Evolutionary conservation across 2,888 invertebrate species (phyloP).

Genomic region (Emmelina monodactyla): DNA sequence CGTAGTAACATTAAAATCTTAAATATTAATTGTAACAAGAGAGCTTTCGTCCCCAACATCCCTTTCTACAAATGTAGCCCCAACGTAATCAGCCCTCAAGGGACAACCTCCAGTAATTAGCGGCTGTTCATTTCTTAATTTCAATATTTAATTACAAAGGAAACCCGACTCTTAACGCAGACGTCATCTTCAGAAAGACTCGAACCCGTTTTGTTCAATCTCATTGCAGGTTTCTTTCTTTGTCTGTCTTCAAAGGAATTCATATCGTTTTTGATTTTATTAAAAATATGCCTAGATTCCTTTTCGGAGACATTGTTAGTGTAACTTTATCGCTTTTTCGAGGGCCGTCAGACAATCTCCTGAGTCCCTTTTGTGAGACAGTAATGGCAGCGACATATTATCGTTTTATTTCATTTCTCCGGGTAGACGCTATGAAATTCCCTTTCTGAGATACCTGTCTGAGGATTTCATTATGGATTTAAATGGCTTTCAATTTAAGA

Average conservation of each 20-base stretch:
- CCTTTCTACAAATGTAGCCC: conserved; percentile 54
- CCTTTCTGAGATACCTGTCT: conserved; percentile 37
- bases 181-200: conserved; percentile 63
- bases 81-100: conserved; percentile 60
- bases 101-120: conserved; percentile 67
- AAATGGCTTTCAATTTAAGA: too few relatives aligned
- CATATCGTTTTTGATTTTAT: conserved; percentile 10
- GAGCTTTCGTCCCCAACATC: conserved; percentile 34
- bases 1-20: conserved; percentile 43
- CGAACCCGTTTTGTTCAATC: conserved; percentile 48
- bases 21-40: conserved; percentile 58
- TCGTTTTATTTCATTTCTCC: conserved; percentile 51
- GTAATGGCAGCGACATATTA: conserved; percentile 47
- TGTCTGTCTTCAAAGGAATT: conserved; percentile 42
- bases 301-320: conserved; percentile 24
- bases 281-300: conserved; percentile 2
- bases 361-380: conserved; percentile 42
- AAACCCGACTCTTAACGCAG: conserved; percentile 60
- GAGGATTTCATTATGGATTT: conserved; percentile 32
- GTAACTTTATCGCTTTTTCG: conserved; percentile 41
- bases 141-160: conserved; percentile 69
- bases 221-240: conserved; percentile 46
- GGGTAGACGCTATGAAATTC: conserved; percentile 37
- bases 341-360: conserved; percentile 41
- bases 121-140: conserved; percentile 69